Base-by-base conservation (phyloP, 2,888 invertebrate species). In the Orchesellides sinensis region DNA sequence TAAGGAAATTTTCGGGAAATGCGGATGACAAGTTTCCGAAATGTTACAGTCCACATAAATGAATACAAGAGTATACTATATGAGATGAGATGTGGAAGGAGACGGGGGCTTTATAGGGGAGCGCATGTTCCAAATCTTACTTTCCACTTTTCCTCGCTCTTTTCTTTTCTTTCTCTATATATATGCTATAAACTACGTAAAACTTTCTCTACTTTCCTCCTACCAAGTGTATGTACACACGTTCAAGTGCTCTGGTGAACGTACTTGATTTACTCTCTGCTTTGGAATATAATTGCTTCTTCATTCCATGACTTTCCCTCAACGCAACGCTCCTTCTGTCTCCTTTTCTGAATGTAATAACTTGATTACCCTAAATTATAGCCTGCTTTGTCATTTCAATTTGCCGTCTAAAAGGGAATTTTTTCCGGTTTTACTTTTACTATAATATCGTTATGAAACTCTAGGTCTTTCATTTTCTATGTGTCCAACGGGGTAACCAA, bases 1-100 rank as follows among this genome's bases (percentile, higher is more conserved):
- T 52, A 69, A 75, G 81, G 81, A 82, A 82, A 82, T 75, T 82
- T 82, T 82, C 70, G 81, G 81, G 81, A 82, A 82, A 82, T 75
- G 81, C 81, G 81, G 74, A 82, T 82, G 81, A 82, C 81, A 82
- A 82, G 81, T 82, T 82, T 82, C 81, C 81, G 81, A 82, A 82
- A 81, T 81, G 73, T 81, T 73, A 81, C 73, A 73, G 80, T 81
- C 27, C 80, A 45, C 73, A 74, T 66, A 81, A 66, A 81, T 73
- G 66, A 68, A 59, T 66, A 61, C n/a, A n/a, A n/a, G n/a, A 72
- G 72, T 54, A 45, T 59, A 32, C 27, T 68, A 66, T 73, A 81
- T 49, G 56, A 81, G 63, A 74, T 81, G 73, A 17, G 65, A 56
- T 25, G 19, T 32, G 40, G 72, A 80, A 66, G 52, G 61, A 66